Percentiles rank a stretch among this genome's conserved stretches.
Conservation (phyloP, 2,797 vertebrate species). For the Carduelis carduelis region DNA sequence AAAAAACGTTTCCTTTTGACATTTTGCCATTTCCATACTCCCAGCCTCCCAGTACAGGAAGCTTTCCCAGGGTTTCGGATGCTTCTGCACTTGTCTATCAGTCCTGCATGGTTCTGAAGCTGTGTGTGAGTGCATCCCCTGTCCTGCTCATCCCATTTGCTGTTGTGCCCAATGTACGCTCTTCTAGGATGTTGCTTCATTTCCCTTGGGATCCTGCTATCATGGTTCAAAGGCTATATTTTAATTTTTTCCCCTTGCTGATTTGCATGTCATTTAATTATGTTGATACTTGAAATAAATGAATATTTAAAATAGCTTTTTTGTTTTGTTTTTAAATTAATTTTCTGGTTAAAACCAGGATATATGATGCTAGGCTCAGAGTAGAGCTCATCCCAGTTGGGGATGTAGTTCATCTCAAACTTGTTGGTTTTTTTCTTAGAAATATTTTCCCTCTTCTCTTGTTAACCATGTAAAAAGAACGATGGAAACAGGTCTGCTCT, state of each 20-base stretch:
- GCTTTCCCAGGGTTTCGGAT: not conserved
- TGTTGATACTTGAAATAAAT: not conserved
- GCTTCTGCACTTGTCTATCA: not conserved
- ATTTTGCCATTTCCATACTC: not conserved
- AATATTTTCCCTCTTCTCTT: not conserved
- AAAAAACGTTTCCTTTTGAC: not conserved
- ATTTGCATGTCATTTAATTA: not conserved
- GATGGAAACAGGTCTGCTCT: not conserved
- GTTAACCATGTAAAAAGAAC: not conserved
- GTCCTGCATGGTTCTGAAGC: not conserved
- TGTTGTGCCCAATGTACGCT: not conserved
- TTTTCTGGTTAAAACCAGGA: not conserved
- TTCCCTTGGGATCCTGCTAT: not conserved
- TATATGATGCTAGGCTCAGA: not conserved
- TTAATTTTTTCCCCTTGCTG: not conserved
- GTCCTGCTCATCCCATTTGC: not conserved
- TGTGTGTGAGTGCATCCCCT: rapidly evolving
- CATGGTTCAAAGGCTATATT: not conserved
- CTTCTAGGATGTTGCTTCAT: not conserved
- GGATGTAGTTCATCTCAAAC: not conserved
- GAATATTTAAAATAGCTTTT: not conserved
- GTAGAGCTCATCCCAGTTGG: not conserved
- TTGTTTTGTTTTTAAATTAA: not conserved
- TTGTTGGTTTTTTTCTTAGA: not conserved
- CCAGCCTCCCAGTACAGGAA: not conserved